A percentile compares a stretch with the other conserved stretches of the same genome.
These are phyloP conservation scores for Phoenicopterus ruber DNA, from an alignment of 2,113 vertebrate genomes.

Conservation along the genomic window DNA sequence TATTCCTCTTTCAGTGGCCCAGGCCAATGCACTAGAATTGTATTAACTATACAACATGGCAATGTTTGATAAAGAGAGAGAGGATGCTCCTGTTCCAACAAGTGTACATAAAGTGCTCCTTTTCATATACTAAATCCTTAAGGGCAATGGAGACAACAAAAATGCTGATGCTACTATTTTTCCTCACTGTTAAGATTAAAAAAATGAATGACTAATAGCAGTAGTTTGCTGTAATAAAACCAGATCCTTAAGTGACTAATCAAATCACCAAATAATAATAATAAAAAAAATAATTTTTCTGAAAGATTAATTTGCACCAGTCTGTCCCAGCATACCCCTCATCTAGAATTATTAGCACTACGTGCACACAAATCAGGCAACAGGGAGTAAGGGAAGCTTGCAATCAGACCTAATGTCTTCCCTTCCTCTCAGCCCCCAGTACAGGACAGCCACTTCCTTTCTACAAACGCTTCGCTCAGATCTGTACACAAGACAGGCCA, in stretches of 20 bases:
- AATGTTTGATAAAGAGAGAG: not conserved
- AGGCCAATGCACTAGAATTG: not conserved
- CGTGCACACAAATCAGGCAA: not conserved
- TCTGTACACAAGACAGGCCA: conserved; percentile 80
- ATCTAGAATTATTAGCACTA: not conserved
- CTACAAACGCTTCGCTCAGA: conserved; percentile 74
- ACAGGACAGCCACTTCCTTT: conserved; percentile 75
- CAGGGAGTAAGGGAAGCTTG: conserved; percentile 40
- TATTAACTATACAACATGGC: not conserved
- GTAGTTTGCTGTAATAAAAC: not conserved
- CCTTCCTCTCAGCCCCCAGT: conserved; percentile 45
- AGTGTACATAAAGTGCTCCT: not conserved
- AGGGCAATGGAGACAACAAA: not conserved
- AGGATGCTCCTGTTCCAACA: not conserved
- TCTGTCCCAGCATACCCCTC: not conserved
- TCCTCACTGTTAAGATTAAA: not conserved
- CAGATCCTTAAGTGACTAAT: not conserved
- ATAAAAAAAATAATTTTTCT: too few relatives aligned
- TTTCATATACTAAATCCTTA: not conserved
- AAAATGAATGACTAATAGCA: not conserved
- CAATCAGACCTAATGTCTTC: conserved; percentile 46
- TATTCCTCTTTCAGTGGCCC: not conserved
- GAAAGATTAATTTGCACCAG: not conserved
- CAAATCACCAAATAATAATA: not conserved
- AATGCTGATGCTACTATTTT: not conserved